Base-by-base conservation (phyloP, 2,797 vertebrate species). In the Potorous gilbertii region DNA sequence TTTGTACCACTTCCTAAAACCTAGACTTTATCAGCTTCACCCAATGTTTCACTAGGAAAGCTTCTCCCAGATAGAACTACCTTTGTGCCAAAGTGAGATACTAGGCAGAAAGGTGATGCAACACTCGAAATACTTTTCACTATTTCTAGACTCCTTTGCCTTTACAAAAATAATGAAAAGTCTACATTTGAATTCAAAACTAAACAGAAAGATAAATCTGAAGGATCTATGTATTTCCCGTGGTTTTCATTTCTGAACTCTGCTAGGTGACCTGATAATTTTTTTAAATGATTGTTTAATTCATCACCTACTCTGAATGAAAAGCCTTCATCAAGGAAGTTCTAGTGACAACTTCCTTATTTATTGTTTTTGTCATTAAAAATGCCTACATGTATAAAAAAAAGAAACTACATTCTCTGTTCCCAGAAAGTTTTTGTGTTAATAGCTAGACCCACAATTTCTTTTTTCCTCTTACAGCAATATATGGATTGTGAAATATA, bases 391-490 rank as follows among this genome's bases (percentile, higher is more conserved):
- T 52, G 93, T 16, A 13, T 57, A 50, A 94, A 93, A 92, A 40
- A 95, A 62, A 92, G 90, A 94, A 95, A 89, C 57, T 40, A 57
- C 54, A 56, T 57, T 31, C 89, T 1, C 92, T 94, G 92, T 24
- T 95, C 96, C 94, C 90, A 94, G 92, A 95, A 55, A 11, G 14
- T 29, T 90, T 87, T 90, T 90, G 81, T 13, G 87, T 94, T 94
- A 96, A 94, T 46, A 59, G 11, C 74, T 93, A 62, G 91, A 55
- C 57, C 59, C 74, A 94, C 1, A 50, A 54, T 46, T 55, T 56
- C 92, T 94, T 52, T 29, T 97, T 50, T 27, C 4, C 21, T 90
- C 93, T 94, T 91, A n/a, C 50, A 94, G 94, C 93, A 16, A 91
- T 54, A 12, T 89, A 54, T 92, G 66, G 90, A 40, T 81, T 55